These are phyloP conservation scores for Archivesica marissinica DNA, from an alignment of 1,140 invertebrate species.

Conservation along the genomic window DNA sequence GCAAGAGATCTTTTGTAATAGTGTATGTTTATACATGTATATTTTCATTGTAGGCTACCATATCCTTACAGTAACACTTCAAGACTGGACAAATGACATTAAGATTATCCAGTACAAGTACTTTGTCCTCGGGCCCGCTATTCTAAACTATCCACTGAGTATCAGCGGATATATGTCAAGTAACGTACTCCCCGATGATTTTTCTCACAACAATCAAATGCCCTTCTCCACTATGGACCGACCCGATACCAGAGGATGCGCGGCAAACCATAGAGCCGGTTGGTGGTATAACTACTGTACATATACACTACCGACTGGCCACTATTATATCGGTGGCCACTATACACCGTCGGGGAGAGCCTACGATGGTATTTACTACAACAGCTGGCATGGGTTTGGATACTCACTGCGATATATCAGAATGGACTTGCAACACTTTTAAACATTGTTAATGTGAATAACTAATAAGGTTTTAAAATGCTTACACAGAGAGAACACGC, in stretches of 20 bases:
- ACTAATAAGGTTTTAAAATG: too few species aligned
- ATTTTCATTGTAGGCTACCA: conserved; percentile 25
- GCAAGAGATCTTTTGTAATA: background rate
- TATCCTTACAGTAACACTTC: conserved; percentile 32
- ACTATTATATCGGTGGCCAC: conserved; percentile 56
- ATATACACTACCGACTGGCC: conserved; percentile 66
- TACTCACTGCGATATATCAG: conserved; percentile 67
- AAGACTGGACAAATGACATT: background rate
- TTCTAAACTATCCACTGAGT: conserved; percentile 39
- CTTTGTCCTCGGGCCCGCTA: background rate
- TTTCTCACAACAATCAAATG: conserved; percentile 60
- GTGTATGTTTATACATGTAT: background rate
- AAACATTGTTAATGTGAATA: too few species aligned
- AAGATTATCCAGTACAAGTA: conserved; percentile 1
- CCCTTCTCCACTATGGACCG: conserved; percentile 65
- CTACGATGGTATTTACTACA: conserved; percentile 72
- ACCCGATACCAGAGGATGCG: conserved; percentile 64
- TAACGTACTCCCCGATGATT: conserved; percentile 52
- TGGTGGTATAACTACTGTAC: conserved; percentile 69
- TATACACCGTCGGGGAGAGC: conserved; percentile 63
- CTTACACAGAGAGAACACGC: too few species aligned
- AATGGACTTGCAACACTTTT: conserved; percentile 56
- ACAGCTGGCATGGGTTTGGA: conserved; percentile 66
- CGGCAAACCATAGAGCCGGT: conserved; percentile 38
- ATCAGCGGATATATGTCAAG: conserved; percentile 49